These are phyloP conservation scores for Anorthoa munda DNA, from an alignment of 2,888 invertebrate genomes.

Conservation along the genomic window DNA sequence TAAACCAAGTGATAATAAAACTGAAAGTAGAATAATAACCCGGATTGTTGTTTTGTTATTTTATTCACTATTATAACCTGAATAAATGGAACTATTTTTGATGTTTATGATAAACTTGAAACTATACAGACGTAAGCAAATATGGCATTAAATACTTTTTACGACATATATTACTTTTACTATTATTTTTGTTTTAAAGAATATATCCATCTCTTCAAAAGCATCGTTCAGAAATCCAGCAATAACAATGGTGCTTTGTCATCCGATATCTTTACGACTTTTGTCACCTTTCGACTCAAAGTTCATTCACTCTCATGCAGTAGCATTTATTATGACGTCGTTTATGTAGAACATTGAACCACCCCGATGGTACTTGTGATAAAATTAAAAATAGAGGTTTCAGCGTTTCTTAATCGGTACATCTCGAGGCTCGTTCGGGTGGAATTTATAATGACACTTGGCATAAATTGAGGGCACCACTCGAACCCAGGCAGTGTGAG, in stretches of 20 bases:
- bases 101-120: conserved; percentile 16
- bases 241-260: conserved; percentile 51
- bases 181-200: conserved; percentile 8
- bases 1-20: conserved; percentile 24
- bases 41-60: conserved; percentile 4
- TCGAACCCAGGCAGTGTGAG: conserved; percentile 63
- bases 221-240: conserved; percentile 19
- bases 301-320: conserved; percentile 55
- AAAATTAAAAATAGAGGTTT: conserved; percentile 70
- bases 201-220: conserved; percentile 23
- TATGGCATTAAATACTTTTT: conserved; percentile 1
- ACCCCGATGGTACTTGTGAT: conserved; percentile 63
- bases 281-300: conserved; percentile 61
- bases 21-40: conserved; percentile 7
- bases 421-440: conserved; percentile 70
- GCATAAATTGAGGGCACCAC: conserved; percentile 78
- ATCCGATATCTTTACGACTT: conserved; percentile 56
- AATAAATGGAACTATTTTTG: neutral
- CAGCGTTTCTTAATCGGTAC: conserved; percentile 80
- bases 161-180: neutral
- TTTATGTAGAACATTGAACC: conserved; percentile 64
- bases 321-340: conserved; percentile 43
- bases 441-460: conserved; percentile 83
- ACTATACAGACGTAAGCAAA: neutral
- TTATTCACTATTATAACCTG: neutral